Conservation (phyloP, 2,797 vertebrate genomes). For the Denticeps clupeoides region DNA sequence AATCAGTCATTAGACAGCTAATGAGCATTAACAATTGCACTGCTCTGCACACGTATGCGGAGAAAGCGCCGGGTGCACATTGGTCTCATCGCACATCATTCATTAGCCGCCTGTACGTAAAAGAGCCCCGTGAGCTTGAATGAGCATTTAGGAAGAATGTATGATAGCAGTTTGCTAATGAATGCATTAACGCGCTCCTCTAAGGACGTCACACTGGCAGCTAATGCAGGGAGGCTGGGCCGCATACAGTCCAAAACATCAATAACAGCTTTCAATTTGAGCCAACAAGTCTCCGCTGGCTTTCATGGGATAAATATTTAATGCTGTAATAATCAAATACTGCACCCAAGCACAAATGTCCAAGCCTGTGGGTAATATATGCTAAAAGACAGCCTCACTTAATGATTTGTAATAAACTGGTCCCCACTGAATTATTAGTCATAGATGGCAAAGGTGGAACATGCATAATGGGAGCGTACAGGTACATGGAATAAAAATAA, state of each 20-base stretch:
- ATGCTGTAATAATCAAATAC: constrained; percentile 14
- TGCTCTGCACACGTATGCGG: neutral
- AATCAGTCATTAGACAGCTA: constrained; percentile 8
- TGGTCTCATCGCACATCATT: constrained; percentile 13
- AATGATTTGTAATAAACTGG: no score
- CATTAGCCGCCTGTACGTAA: constrained; percentile 15
- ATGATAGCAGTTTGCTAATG: constrained; percentile 28
- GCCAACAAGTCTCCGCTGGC: neutral
- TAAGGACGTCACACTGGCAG: constrained; percentile 18
- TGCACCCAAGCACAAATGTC: constrained; percentile 5
- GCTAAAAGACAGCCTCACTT: no score
- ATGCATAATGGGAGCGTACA: no score
- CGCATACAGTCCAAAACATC: neutral
- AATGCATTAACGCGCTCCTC: constrained; percentile 15
- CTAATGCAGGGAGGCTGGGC: neutral
- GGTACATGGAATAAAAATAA: no score
- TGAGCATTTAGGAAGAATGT: constrained; percentile 28
- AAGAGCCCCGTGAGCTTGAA: constrained; percentile 30
- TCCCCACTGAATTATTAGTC: no score
- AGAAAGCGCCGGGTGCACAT: constrained; percentile 8
- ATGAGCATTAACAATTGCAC: constrained; percentile 8
- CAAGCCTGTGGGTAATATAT: neutral
- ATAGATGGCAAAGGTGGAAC: no score
- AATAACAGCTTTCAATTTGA: constrained; percentile 9
- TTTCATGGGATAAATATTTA: constrained; percentile 9